These are phyloP conservation scores for Parasteatoda lunata DNA, from an alignment of 2,888 invertebrate genomes.

Conservation along the genomic window DNA sequence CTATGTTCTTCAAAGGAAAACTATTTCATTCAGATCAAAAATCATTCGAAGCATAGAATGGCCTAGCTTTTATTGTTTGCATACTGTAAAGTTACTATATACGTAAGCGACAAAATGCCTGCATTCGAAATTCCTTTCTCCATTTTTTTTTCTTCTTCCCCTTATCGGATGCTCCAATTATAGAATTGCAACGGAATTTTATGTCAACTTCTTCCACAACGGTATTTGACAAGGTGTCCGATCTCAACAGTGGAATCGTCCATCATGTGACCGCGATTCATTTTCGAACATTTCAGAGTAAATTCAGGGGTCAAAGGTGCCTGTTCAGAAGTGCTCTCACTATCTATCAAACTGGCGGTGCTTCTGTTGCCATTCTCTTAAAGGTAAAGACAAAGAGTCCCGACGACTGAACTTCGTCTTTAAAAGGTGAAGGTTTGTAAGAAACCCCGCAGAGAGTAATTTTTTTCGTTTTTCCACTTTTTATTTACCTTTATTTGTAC, in stretches of 20 bases:
- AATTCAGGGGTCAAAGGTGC: background rate
- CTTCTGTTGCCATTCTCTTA: constrained; percentile 24
- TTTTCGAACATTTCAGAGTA: background rate
- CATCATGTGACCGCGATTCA: background rate
- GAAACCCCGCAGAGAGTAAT: background rate
- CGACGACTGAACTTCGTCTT: background rate
- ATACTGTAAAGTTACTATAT: too few species aligned
- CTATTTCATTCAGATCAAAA: too few species aligned
- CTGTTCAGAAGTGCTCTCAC: background rate
- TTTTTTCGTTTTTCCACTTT: background rate
- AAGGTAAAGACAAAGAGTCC: constrained; percentile 40
- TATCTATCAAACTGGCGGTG: constrained; percentile 44
- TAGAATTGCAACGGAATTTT: background rate
- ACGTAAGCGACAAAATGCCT: too few species aligned
- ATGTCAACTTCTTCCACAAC: background rate
- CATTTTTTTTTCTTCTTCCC: too few species aligned
- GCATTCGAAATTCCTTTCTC: too few species aligned
- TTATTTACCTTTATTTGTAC: too few species aligned
- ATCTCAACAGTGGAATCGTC: background rate
- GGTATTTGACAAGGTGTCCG: background rate
- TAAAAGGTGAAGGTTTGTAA: background rate
- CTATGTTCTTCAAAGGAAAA: too few species aligned
- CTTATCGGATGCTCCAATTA: too few species aligned
- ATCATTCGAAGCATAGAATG: too few species aligned
- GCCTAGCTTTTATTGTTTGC: too few species aligned